Evolutionary conservation across 2,888 invertebrate species (phyloP).

Genomic region (Miltochrista miniata): DNA sequence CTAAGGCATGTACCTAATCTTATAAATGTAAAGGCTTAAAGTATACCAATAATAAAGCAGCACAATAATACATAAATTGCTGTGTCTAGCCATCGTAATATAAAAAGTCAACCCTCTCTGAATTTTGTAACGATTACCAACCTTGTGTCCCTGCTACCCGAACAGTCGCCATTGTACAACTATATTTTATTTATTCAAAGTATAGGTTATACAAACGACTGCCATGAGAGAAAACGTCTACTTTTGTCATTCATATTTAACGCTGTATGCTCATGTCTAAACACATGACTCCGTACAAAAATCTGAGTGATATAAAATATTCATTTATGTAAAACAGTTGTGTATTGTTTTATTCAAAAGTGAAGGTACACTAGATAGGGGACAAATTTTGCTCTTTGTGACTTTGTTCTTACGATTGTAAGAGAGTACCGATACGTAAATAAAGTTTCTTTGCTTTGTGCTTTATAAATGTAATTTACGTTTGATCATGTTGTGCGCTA

Average conservation of each 20-base stretch:
- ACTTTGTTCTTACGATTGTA: slow-evolving; percentile 18
- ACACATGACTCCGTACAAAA: slow-evolving; percentile 15
- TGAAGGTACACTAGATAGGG: slow-evolving; percentile 7
- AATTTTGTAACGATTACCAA: too few relatives aligned
- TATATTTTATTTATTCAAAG: slow-evolving; percentile 1
- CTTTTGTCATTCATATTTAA: slow-evolving; percentile 12
- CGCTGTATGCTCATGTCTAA: slow-evolving; percentile 9
- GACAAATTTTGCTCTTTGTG: slow-evolving; percentile 13
- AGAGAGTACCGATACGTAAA: slow-evolving; percentile 5
- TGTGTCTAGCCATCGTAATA: too few relatives aligned
- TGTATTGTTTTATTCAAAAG: slow-evolving; percentile 24
- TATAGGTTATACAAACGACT: background rate
- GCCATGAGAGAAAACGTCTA: slow-evolving; percentile 2
- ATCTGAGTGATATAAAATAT: slow-evolving; percentile 25
- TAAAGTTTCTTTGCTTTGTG: slow-evolving; percentile 32
- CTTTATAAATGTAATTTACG: slow-evolving; percentile 59
- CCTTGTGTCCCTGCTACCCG: background rate
- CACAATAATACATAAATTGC: too few relatives aligned
- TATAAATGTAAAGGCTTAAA: too few relatives aligned
- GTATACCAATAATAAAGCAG: too few relatives aligned
- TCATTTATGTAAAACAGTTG: slow-evolving; percentile 24
- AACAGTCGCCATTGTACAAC: background rate
- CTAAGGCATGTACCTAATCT: too few relatives aligned
- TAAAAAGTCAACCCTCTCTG: too few relatives aligned
- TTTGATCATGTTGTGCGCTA: slow-evolving; percentile 60